Conservation (phyloP, 2,797 vertebrate species). For the Onychomys arenicola region DNA sequence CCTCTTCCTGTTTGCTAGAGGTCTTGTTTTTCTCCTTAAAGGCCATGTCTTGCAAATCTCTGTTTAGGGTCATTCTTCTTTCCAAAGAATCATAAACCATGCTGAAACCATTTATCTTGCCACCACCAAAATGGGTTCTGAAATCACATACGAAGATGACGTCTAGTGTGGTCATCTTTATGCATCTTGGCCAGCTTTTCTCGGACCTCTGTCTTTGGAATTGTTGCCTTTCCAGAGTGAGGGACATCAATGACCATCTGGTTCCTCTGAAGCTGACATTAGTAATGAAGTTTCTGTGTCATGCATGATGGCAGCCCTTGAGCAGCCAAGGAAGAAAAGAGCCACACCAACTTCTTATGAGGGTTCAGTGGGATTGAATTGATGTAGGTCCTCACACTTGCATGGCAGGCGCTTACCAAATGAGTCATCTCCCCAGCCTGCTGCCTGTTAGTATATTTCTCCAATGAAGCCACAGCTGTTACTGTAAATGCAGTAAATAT, state of each 20-base stretch:
- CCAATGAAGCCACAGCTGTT: not conserved
- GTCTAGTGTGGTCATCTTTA: not conserved
- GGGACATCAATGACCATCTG: not conserved
- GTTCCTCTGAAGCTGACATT: not conserved
- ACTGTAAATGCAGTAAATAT: not conserved
- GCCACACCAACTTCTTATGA: not conserved
- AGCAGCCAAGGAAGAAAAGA: not conserved
- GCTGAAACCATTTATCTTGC: not conserved
- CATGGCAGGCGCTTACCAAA: not conserved
- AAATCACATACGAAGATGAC: not conserved
- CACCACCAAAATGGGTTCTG: not conserved
- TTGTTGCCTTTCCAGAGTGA: not conserved
- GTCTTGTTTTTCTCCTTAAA: not conserved
- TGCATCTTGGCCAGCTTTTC: not conserved
- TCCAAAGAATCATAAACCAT: not conserved
- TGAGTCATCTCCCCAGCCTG: not conserved
- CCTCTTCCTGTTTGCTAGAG: not conserved
- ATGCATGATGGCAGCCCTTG: not conserved
- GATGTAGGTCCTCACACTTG: not conserved
- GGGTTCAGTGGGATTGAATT: not conserved
- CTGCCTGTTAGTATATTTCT: not conserved
- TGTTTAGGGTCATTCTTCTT: not conserved
- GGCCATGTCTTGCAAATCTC: not conserved
- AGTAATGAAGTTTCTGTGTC: too few relatives aligned
- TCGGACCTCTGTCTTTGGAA: not conserved